Evolutionary conservation across 2,888 invertebrate genomes (phyloP), one percentile per base, ranked within the genome.

Genomic region (Chorisops tibialis): DNA sequence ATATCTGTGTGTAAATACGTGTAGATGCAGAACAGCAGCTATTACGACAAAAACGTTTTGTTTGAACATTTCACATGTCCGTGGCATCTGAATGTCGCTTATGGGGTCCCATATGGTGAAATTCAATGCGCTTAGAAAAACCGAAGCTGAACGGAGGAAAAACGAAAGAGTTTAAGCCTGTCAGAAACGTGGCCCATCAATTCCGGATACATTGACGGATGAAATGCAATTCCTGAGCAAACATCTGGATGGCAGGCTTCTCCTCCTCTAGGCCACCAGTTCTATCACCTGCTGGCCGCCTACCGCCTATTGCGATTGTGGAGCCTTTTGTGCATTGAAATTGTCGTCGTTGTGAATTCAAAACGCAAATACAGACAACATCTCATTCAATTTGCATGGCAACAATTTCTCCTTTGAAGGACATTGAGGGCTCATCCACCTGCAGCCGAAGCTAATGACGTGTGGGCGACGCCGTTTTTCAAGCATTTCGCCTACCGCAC

Each of bases 381-480:
- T 64, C 63, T 64, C 63, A 64, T 64, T 64, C 60, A 64, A 64
- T 64, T 64, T 64, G 63, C 63, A 64, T 64, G 63, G 56, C 63
- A 60, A 60, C 56, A 56, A 45, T 56, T 56, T 56, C 56, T 43
- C 56, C 56, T 60, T 50, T 43, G 54, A 54, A 60, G 63, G 56
- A 52, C 48, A 59, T 59, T 48, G 47, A 38, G 24, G 56, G 45
- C 56, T n/a, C 30, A 43, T 56, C 43, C 56, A 56, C 45, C 56
- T 45, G 56, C 45, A 45, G 43, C 24, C 9, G 24, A 30, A 30
- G 22, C 35, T 21, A 45, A 24, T 21, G 39, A 18, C n/a, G 35
- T 45, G 56, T 19, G n/a, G n/a, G 16, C 21, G 14, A 22, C 43
- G n/a, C n/a, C 16, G 22, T 16, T 30, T 30, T 30, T 7, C 7